Conservation (phyloP, 2,113 vertebrate species). For the Genyomyrus donnyi region DNA sequence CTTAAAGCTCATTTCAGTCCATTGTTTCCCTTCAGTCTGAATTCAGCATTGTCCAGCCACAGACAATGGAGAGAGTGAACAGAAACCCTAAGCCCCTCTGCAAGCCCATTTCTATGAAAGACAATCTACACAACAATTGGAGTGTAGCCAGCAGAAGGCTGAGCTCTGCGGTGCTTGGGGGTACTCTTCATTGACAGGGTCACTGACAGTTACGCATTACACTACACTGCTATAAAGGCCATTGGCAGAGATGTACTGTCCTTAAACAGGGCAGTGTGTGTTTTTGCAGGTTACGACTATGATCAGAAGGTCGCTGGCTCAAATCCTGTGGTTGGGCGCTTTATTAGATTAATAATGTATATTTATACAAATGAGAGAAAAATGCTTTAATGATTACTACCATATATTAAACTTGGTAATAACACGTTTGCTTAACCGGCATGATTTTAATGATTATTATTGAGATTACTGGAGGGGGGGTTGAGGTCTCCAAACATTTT, state of each 20-base stretch:
- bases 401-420: neutral
- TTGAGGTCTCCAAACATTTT: neutral
- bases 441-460: too few relatives aligned
- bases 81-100: neutral
- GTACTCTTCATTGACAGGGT: neutral
- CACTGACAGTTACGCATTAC: neutral
- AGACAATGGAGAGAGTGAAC: neutral
- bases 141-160: neutral
- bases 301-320: neutral
- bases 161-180: neutral
- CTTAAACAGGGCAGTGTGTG: neutral
- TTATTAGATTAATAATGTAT: neutral
- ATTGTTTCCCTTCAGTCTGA: neutral
- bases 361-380: neutral
- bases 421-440: neutral
- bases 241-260: neutral
- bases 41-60: neutral
- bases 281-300: neutral
- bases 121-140: neutral
- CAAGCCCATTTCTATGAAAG: neutral
- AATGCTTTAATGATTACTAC: neutral
- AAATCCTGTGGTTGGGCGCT: neutral
- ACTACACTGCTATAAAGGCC: neutral
- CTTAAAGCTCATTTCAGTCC: neutral
- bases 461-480: too few relatives aligned